Conservation (phyloP, 2,797 vertebrate genomes). For the Todus mexicanus region DNA sequence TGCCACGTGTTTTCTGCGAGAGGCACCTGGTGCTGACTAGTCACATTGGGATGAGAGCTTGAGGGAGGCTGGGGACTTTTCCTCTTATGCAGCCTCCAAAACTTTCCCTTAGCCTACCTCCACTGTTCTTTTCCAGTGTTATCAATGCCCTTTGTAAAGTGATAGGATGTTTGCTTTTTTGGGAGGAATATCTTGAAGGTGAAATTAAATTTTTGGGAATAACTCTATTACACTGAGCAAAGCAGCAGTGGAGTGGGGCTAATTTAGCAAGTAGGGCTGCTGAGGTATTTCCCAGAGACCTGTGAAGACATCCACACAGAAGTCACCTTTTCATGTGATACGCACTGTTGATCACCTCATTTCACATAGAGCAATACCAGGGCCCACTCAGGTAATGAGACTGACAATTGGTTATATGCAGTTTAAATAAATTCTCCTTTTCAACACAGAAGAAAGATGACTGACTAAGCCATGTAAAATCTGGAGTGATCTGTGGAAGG, state of each 20-base stretch:
- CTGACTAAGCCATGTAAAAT: background rate
- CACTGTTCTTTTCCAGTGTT: background rate
- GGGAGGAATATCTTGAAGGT: background rate
- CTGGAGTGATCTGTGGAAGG: background rate
- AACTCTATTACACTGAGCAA: background rate
- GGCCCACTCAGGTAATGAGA: background rate
- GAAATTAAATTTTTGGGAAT: background rate
- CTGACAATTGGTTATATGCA: background rate
- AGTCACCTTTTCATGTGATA: background rate
- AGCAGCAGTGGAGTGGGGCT: background rate
- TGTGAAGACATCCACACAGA: background rate
- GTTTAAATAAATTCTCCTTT: background rate
- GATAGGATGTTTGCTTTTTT: background rate
- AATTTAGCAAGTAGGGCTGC: background rate
- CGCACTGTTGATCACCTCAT: background rate
- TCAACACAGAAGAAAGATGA: background rate
- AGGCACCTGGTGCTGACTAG: constrained; percentile 13
- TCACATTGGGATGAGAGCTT: background rate
- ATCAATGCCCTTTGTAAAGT: background rate
- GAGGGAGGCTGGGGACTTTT: background rate
- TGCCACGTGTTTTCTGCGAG: background rate
- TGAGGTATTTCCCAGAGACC: background rate
- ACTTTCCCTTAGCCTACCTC: background rate
- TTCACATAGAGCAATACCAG: background rate
- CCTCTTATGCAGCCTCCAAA: background rate